phyloP scores from a whole-genome alignment of 53 echinoderm and acorn worm genomes.

The Antedon mediterranea region DNA sequence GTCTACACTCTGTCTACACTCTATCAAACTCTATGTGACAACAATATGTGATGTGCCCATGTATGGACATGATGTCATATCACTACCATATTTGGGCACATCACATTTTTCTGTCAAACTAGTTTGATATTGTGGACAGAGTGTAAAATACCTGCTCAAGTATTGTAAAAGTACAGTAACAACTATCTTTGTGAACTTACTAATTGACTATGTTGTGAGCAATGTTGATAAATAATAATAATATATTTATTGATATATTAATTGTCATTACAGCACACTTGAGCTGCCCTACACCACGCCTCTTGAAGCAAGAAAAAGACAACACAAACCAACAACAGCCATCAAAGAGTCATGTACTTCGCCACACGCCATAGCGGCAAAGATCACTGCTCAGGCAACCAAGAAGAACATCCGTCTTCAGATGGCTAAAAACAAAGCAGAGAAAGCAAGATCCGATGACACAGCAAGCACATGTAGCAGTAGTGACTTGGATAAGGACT shows the following conservation, averaged over 20 bases:
- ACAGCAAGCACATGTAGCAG: constrained; percentile 62
- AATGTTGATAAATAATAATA: constrained; percentile 1
- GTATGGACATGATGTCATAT: no score
- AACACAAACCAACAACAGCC: constrained; percentile 31
- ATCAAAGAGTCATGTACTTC: constrained; percentile 89
- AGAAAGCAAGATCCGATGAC: constrained; percentile 52
- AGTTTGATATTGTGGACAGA: no score
- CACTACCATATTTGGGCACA: no score
- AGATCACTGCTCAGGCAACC: constrained; percentile 86
- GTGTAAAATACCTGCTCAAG: no score
- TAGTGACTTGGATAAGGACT: constrained; percentile 94
- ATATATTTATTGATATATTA: no score
- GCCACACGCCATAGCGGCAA: constrained; percentile 90
- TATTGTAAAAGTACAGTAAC: background rate
- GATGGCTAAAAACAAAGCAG: constrained; percentile 13
- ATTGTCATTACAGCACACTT: constrained; percentile 48
- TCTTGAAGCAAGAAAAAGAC: constrained; percentile 57
- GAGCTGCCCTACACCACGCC: constrained; percentile 88
- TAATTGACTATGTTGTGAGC: background rate
- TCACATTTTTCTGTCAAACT: no score
- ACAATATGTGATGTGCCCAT: no score
- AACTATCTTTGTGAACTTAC: background rate
- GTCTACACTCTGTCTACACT: background rate
- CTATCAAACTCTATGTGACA: no score
- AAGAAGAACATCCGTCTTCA: constrained; percentile 38